Conservation (phyloP, 2,888 invertebrate species). For the Catocala fraxini region DNA sequence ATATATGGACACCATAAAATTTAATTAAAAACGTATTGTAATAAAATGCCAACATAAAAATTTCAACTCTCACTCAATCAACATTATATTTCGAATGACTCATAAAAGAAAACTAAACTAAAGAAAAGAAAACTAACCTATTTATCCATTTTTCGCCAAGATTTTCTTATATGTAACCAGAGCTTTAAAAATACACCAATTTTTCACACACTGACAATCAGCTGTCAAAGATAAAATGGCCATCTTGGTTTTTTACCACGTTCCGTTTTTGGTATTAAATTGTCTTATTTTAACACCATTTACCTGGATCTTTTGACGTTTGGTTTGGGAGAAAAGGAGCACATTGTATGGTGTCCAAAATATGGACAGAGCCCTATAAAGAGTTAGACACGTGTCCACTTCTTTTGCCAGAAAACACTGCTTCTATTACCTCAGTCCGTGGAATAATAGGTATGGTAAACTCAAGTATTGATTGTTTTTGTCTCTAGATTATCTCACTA, state of each 20-base stretch:
- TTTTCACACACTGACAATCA: constrained; percentile 1
- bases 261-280: neutral
- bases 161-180: neutral
- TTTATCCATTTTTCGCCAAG: constrained; percentile 1
- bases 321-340: constrained; percentile 6
- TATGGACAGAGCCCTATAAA: constrained; percentile 2
- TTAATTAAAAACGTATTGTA: neutral
- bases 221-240: neutral
- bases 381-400: neutral
- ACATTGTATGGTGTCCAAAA: constrained; percentile 8
- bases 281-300: neutral
- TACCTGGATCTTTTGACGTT: constrained; percentile 6
- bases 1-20: constrained; percentile 2
- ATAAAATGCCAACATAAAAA: neutral
- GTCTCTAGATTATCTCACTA: constrained; percentile 14
- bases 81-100: neutral
- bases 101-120: neutral
- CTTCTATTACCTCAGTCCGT: no score
- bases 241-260: neutral
- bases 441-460: no score
- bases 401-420: no score
- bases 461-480: constrained; percentile 1
- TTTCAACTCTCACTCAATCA: neutral
- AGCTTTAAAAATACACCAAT: neutral
- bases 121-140: neutral